Evolutionary conservation across 1,140 invertebrate species (phyloP).

Genomic region (Drosophila baimaii): DNA sequence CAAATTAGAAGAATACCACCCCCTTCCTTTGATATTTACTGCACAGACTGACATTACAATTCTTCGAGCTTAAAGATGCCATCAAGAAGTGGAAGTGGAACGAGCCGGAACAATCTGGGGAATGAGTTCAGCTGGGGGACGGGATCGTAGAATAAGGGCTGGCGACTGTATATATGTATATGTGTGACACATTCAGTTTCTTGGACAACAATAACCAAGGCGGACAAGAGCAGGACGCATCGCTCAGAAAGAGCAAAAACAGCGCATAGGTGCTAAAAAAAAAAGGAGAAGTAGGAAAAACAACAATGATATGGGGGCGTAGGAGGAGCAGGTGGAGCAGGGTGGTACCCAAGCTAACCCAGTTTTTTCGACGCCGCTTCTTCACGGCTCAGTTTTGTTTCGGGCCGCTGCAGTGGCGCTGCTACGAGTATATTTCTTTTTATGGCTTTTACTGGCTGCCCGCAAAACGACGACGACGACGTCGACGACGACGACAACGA

Average conservation of each 20-base stretch:
- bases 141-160: conserved; percentile 3
- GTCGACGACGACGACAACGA: conserved; percentile 46
- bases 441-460: conserved; percentile 72
- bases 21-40: neutral
- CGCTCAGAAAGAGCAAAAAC: conserved; percentile 60
- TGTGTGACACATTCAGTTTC: conserved; percentile 71
- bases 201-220: conserved; percentile 70
- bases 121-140: conserved; percentile 7
- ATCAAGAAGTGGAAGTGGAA: conserved; percentile 24
- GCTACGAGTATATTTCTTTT: conserved; percentile 73
- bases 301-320: conserved; percentile 50
- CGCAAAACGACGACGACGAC: conserved; percentile 65
- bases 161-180: conserved; percentile 60
- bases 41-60: neutral
- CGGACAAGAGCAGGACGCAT: conserved; percentile 57
- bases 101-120: conserved; percentile 19
- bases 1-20: neutral
- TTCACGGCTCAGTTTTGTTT: conserved; percentile 63
- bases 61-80: conserved; percentile 26
- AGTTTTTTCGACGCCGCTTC: conserved; percentile 56
- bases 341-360: conserved; percentile 55
- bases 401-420: conserved; percentile 28
- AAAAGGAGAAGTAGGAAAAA: conserved; percentile 22
- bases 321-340: neutral
- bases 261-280: conserved; percentile 61